Evolutionary conservation across 2,797 vertebrate species (phyloP).

Genomic region (Hapalemur alaotrensis): DNA sequence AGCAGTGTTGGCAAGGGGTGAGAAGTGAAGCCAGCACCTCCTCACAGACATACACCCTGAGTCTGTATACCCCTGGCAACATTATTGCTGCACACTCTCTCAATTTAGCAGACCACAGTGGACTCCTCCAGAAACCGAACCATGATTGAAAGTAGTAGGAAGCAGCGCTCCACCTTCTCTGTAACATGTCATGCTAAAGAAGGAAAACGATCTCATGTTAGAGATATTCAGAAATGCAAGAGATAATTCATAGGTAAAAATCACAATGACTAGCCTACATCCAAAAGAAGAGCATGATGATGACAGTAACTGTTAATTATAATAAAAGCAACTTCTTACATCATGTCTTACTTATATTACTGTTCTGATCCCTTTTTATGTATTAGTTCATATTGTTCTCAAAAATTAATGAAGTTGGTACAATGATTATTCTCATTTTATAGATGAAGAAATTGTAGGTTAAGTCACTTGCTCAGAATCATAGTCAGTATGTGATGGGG

Average conservation of each 20-base stretch:
- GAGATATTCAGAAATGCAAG: background rate
- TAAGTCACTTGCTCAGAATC: background rate
- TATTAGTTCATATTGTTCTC: background rate
- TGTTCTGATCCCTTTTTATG: background rate
- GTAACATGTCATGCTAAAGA: background rate
- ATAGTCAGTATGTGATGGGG: background rate
- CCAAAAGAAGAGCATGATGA: background rate
- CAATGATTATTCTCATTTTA: background rate
- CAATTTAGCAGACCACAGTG: background rate
- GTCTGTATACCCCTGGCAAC: background rate
- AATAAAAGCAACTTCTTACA: background rate
- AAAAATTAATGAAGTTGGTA: background rate
- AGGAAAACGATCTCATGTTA: background rate
- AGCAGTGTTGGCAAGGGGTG: background rate
- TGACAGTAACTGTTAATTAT: background rate
- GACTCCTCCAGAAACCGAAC: background rate
- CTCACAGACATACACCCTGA: background rate
- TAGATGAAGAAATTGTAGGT: background rate
- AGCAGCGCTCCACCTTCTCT: background rate
- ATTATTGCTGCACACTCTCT: background rate
- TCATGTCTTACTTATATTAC: background rate
- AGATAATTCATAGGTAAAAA: background rate
- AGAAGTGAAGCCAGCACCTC: background rate
- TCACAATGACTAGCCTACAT: background rate
- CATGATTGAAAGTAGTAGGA: background rate